A percentile compares a stretch with the other conserved stretches of the same genome.
Conservation (phyloP, 2,888 invertebrate genomes). For the Rhodophaea formosa region DNA sequence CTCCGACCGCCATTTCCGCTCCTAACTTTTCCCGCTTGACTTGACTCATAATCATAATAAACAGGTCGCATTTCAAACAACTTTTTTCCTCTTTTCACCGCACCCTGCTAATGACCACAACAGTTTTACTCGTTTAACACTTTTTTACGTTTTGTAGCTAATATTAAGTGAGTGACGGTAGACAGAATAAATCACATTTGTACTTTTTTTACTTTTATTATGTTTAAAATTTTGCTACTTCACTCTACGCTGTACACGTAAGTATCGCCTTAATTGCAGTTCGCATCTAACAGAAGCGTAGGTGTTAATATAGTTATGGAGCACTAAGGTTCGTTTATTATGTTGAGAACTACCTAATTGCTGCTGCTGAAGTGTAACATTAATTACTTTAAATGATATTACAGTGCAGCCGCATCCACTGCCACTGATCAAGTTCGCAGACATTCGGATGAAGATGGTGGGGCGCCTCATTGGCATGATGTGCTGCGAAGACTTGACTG, state of each 20-base stretch:
- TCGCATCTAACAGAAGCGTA: neutral
- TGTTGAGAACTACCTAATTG: neutral
- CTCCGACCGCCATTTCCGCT: conserved; percentile 66
- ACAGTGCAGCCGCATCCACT: conserved; percentile 52
- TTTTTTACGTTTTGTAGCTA: conserved; percentile 25
- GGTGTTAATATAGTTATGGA: neutral
- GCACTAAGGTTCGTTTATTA: conserved; percentile 2
- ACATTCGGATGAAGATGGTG: conserved; percentile 58
- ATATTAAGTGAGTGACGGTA: conserved; percentile 21
- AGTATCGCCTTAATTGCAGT: neutral
- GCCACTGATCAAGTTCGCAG: conserved; percentile 54
- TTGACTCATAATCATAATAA: conserved; percentile 72
- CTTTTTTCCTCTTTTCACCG: conserved; percentile 54
- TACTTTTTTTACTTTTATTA: neutral
- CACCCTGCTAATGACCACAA: conserved; percentile 61
- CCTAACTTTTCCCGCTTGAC: conserved; percentile 65
- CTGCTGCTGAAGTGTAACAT: neutral
- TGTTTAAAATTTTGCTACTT: conserved; percentile 1
- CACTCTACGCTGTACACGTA: neutral
- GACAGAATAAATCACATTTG: conserved; percentile 19
- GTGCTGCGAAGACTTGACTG: conserved; percentile 62
- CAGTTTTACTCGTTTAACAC: conserved; percentile 45
- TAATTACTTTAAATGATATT: conserved; percentile 30
- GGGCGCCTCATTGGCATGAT: conserved; percentile 59
- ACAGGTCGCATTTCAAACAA: conserved; percentile 65